These are phyloP conservation scores for Oeneis ivallda DNA, from an alignment of 2,888 invertebrate species.

Conservation along the genomic window DNA sequence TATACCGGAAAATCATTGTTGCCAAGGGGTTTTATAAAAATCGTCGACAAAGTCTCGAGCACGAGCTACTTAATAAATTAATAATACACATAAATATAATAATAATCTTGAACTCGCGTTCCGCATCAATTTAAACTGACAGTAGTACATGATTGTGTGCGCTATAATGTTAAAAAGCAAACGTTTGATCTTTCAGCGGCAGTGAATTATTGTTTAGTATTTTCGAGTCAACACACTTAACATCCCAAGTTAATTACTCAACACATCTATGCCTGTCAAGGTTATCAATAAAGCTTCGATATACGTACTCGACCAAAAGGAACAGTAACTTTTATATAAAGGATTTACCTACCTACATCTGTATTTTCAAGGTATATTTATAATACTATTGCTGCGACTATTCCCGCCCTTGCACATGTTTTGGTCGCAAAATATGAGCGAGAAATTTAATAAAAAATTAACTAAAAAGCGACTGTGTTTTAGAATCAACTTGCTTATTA, in stretches of 20 bases:
- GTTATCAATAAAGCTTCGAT: not conserved
- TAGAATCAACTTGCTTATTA: constrained; percentile 51
- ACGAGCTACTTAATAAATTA: no score
- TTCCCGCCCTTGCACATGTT: not conserved
- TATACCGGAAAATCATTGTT: no score
- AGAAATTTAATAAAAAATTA: not conserved
- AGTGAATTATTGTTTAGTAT: not conserved
- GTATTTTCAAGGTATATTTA: not conserved
- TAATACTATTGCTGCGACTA: not conserved
- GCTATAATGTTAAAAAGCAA: not conserved
- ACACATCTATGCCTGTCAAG: not conserved
- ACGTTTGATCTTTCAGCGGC: not conserved
- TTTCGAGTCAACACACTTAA: not conserved
- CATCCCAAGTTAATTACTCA: not conserved
- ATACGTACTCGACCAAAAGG: not conserved
- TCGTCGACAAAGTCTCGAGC: no score
- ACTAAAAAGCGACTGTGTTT: constrained; percentile 52
- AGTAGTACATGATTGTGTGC: not conserved
- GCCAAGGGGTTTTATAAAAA: no score
- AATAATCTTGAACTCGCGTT: not conserved
- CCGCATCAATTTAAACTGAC: not conserved
- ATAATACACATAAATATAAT: no score
- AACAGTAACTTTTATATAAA: not conserved
- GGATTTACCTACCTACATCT: not conserved
- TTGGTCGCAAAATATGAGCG: not conserved